Evolutionary conservation across 2,888 invertebrate species (phyloP), one percentile per base, ranked within the genome.

Genomic region (Drosophila vallismaia): DNA sequence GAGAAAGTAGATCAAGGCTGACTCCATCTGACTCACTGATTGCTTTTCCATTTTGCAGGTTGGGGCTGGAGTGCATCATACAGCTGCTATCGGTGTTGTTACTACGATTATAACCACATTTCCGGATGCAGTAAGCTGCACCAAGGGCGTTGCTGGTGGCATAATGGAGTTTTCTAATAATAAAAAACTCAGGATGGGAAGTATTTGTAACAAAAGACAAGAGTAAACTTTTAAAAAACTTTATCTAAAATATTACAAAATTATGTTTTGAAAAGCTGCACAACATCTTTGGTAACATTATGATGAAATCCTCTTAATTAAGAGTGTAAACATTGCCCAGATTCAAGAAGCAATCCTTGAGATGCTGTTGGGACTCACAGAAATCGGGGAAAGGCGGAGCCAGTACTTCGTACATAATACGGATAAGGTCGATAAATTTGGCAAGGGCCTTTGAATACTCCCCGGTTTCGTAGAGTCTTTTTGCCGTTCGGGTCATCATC

Each of bases 361-460:
- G 92, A 53, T 94, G 94, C 89, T 96, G 95, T 67, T 95, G 95
- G 86, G 95, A 95, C 51, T 95, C 92, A 81, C 95, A 94, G 89
- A 95, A 96, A 75, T 96, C 96, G 68, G 93, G 93, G 79, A 95
- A 95, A 0, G 96, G 96, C 6, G 95, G 94, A 2, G 93, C 93
- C 45, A 96, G 90, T 2, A 94, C 94, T 45, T 93, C 93, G 66
- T 95, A 94, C 86, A 96, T 93, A 9, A 95, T 92, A 72, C 94
- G 94, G 44, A 96, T 90, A 14, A 95, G 93, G 86, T 94, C 93
- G 40, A 94, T 91, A 69, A 94, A 94, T 77, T 94, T 94, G 77
- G 93, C 93, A 40, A 95, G 91, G 1, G 96, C 95, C 77, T 94
- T 93, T 14, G 93, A 92, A 64, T 93, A 93, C 33, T 94, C 93